Evolutionary conservation across 2,888 invertebrate genomes (phyloP).

Genomic region (Polia nebulosa): DNA sequence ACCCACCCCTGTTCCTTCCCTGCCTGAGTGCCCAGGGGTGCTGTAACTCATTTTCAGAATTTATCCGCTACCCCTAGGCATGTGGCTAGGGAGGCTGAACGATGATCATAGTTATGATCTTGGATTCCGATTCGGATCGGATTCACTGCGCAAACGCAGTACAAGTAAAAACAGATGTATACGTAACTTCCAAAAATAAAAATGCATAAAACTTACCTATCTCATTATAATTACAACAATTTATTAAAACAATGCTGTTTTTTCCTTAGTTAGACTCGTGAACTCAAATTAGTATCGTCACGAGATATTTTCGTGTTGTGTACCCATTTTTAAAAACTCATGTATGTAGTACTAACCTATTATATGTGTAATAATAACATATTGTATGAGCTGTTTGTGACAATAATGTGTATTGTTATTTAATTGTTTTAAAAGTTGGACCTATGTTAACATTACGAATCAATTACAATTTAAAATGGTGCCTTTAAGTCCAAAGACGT

Average conservation of each 20-base stretch:
- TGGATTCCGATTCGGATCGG: neutral
- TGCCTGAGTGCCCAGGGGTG: too few species aligned
- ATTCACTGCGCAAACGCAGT: too few species aligned
- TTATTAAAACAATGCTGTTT: slow-evolving; percentile 29
- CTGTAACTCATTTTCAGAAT: too few species aligned
- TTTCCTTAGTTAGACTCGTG: neutral
- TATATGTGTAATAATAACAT: slow-evolving; percentile 27
- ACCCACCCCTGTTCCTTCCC: too few species aligned
- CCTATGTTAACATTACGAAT: too few species aligned
- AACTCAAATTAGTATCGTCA: slow-evolving; percentile 5
- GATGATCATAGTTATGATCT: too few species aligned
- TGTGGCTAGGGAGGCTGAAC: too few species aligned
- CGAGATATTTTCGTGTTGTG: slow-evolving; percentile 8
- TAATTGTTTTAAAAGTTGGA: slow-evolving; percentile 8
- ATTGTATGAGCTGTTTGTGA: slow-evolving; percentile 15
- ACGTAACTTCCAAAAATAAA: slow-evolving; percentile 2
- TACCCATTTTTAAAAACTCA: slow-evolving; percentile 40
- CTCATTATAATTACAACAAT: slow-evolving; percentile 7
- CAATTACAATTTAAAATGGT: too few species aligned
- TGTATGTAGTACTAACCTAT: neutral
- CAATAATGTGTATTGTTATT: slow-evolving; percentile 11
- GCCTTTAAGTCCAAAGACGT: too few species aligned
- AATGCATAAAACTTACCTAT: neutral
- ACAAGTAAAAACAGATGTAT: neutral
- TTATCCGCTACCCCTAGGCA: too few species aligned